Evolutionary conservation across 2,113 vertebrate genomes (phyloP).

Genomic region (Callospermophilus lateralis): DNA sequence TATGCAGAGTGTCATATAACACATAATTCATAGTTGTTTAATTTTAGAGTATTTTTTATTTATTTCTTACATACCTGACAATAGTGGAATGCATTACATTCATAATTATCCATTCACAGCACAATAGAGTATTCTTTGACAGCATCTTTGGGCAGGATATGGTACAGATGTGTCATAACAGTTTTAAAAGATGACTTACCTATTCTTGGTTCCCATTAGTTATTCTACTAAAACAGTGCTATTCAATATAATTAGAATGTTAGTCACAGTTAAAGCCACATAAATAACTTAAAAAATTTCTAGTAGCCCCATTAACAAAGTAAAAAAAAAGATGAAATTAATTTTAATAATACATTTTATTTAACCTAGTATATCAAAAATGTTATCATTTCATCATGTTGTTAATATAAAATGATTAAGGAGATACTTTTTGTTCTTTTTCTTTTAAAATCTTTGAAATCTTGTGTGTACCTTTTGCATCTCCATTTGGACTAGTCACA

Average conservation of each 20-base stretch:
- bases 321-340: slow-evolving; percentile 46
- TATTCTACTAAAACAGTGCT: slow-evolving; percentile 5
- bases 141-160: neutral
- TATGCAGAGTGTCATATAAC: neutral
- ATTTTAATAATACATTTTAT: slow-evolving; percentile 43
- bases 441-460: neutral
- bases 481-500: neutral
- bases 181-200: slow-evolving; percentile 54
- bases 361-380: neutral
- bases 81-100: no score
- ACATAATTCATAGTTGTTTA: neutral
- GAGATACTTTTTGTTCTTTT: neutral
- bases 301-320: slow-evolving; percentile 21
- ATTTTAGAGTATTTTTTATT: neutral
- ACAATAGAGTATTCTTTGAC: neutral
- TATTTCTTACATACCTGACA: no score
- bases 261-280: slow-evolving; percentile 42
- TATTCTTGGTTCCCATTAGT: slow-evolving; percentile 54
- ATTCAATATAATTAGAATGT: slow-evolving; percentile 18
- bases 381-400: neutral
- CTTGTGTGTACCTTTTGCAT: neutral
- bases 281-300: slow-evolving; percentile 49
- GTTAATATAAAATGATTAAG: neutral
- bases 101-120: no score
- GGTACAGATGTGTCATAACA: neutral